Evolutionary conservation across 2,113 vertebrate genomes (phyloP).

Genomic region (Dromiciops gliroides): DNA sequence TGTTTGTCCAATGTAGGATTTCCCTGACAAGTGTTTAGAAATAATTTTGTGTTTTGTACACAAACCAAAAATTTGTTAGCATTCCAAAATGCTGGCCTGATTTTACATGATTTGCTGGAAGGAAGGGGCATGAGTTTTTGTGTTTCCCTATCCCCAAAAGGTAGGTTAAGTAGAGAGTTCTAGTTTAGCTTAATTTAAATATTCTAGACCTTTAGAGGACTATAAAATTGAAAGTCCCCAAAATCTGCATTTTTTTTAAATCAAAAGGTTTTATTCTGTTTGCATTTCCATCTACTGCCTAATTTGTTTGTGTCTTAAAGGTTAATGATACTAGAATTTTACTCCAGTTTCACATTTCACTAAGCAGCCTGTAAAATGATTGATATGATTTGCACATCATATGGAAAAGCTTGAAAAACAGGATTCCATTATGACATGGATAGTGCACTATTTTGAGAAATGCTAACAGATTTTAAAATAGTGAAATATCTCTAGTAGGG

Average conservation of each 20-base stretch:
- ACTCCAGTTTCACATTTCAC: slow-evolving; percentile 10
- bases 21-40: not conserved
- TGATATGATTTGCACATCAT: not conserved
- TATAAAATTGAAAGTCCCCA: not conserved
- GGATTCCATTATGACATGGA: not conserved
- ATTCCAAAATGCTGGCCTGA: not conserved
- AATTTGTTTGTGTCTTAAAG: not conserved
- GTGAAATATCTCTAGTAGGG: not conserved
- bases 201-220: not conserved
- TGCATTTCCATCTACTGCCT: not conserved
- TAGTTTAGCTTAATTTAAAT: not conserved
- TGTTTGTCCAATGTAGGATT: not conserved
- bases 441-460: not conserved
- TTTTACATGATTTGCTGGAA: not conserved
- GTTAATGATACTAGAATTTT: slow-evolving; percentile 4
- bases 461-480: not conserved
- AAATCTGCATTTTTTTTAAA: not conserved
- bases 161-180: not conserved
- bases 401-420: not conserved
- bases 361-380: not conserved
- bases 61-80: not conserved
- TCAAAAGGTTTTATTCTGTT: not conserved
- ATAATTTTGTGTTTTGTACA: not conserved
- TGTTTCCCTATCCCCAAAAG: not conserved
- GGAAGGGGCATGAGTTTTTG: not conserved